phyloP scores from a whole-genome alignment of 2,113 vertebrate genomes.

The Platichthys stellatus region DNA sequence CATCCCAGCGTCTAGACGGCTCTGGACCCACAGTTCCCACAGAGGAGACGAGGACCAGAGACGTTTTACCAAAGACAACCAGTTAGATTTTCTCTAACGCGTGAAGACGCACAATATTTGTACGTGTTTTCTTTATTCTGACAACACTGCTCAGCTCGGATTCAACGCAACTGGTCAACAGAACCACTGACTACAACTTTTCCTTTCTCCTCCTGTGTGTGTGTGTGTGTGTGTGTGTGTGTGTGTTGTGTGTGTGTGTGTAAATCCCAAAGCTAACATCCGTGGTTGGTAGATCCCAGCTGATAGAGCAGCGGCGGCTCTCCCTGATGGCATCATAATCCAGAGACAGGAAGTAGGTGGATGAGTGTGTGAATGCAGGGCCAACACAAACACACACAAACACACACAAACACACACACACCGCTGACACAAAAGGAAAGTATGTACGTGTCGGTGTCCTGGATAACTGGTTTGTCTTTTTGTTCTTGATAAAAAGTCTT shows the following conservation, averaged over 20 bases:
- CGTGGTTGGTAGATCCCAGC: constrained; percentile 54
- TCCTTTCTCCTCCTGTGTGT: constrained; percentile 27
- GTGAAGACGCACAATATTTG: background rate
- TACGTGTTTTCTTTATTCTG: background rate
- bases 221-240: constrained; percentile 31
- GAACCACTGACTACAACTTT: constrained; percentile 51
- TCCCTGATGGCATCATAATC: constrained; percentile 63
- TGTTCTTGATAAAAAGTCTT: background rate
- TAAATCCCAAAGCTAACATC: constrained; percentile 67
- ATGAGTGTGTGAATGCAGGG: constrained; percentile 16
- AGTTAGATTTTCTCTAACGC: no score
- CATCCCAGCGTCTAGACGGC: constrained; percentile 1
- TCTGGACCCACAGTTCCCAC: background rate
- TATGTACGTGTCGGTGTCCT: background rate
- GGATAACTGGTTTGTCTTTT: background rate
- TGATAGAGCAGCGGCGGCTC: constrained; percentile 46
- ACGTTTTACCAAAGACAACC: background rate
- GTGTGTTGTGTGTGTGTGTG: constrained; percentile 26
- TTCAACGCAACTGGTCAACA: constrained; percentile 52
- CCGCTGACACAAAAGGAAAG: constrained; percentile 37
- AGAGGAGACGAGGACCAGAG: background rate
- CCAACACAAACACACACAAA: constrained; percentile 24
- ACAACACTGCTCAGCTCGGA: background rate
- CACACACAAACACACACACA: constrained; percentile 22
- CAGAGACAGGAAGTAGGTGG: constrained; percentile 62